phyloP scores from a whole-genome alignment of 2,797 vertebrate species.

The Anguilla anguilla region DNA sequence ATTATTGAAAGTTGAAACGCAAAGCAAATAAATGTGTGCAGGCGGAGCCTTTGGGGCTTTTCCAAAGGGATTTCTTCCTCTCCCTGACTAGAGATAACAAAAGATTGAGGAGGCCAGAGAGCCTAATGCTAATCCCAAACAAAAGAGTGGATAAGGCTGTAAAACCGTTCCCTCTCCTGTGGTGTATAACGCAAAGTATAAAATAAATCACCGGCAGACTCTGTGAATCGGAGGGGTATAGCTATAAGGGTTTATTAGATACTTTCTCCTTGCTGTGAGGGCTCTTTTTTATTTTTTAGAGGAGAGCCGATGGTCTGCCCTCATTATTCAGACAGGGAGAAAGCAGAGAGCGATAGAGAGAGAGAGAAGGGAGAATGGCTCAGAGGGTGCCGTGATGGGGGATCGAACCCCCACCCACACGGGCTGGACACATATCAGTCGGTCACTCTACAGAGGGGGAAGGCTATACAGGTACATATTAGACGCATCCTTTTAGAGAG shows the following conservation, averaged over 20 bases:
- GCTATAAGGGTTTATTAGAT: background rate
- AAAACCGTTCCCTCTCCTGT: background rate
- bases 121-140: background rate
- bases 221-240: background rate
- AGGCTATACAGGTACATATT: background rate
- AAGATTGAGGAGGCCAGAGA: background rate
- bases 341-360: no score
- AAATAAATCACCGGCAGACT: background rate
- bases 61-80: background rate
- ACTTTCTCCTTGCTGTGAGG: no score
- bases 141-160: background rate
- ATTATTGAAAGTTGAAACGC: background rate
- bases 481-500: background rate
- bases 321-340: no score
- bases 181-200: background rate
- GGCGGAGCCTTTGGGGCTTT: background rate
- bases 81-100: background rate
- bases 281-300: no score
- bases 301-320: no score
- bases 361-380: no score
- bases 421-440: no score
- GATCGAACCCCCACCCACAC: no score
- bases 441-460: no score
- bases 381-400: no score
- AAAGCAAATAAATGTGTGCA: background rate